Evolutionary conservation across 1,140 invertebrate genomes (phyloP), one percentile per base, ranked within the genome.

Genomic region (Tigriopus japonicus): DNA sequence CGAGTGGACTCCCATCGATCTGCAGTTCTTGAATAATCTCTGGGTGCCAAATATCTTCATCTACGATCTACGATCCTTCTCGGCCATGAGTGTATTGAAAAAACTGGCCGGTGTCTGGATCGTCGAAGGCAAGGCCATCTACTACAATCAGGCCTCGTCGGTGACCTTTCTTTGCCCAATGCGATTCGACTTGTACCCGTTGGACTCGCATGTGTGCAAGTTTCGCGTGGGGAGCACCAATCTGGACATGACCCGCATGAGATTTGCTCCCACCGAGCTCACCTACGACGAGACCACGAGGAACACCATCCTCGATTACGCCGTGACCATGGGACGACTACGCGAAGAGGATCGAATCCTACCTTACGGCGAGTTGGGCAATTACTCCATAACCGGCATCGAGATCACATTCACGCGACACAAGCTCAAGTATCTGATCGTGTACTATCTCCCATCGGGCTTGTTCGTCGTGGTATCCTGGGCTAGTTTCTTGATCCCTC

Each of bases 361-460:
- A 2, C 21, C 21, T 6, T 58, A 58, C 40, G 55, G 55, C 17
- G 55, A 15, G 10, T 40, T 58, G 17, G 55, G 55, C n/a, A 43
- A 58, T 19, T 58, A 58, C 42, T 41, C 24, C 17, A 58, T 58
- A 6, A 58, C 55, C 15, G 55, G 55, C 17, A 58, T 58, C 41
- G 55, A 58, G 40, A 40, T 58, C 24, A 40, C 35, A 5, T 58
- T 58, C 55, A 58, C 40, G 1, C 24, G 55, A 42, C 55, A 58
- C 28, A 58, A 58, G 13, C 41, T 64, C 40, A 56, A 63, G 24
- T 59, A 64, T 40, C 6, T 65, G 59, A 58, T 62, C 28, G 54
- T 54, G 13, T 63, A 77, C 61, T 81, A 80, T 65, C 67, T 81
- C 10, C 80, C 80, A 0, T 79, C 76, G 21, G 58, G 58, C 1